Conservation (phyloP, 2,888 invertebrate genomes). For the Phragmatobia fuliginosa region DNA sequence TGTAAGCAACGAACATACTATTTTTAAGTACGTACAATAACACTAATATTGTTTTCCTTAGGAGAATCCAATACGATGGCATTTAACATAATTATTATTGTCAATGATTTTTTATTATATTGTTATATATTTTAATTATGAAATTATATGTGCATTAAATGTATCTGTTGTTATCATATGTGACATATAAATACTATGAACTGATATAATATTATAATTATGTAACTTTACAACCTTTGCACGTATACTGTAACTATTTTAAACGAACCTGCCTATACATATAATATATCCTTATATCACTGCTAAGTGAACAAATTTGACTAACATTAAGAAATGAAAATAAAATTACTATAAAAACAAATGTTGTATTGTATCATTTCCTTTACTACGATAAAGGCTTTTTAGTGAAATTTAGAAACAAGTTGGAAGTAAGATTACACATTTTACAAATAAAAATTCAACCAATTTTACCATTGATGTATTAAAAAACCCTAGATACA, state of each 20-base stretch:
- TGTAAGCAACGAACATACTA: slow-evolving; percentile 48
- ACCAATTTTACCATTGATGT: too few relatives aligned
- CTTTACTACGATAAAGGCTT: too few relatives aligned
- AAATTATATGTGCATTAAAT: slow-evolving; percentile 56
- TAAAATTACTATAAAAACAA: slow-evolving; percentile 31
- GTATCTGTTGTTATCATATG: slow-evolving; percentile 52
- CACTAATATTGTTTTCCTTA: slow-evolving; percentile 37
- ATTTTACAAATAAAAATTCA: too few relatives aligned
- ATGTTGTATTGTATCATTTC: slow-evolving; percentile 10
- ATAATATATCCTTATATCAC: slow-evolving; percentile 55
- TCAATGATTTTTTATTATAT: slow-evolving; percentile 40
- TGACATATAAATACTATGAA: slow-evolving; percentile 51
- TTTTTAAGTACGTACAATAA: slow-evolving; percentile 43
- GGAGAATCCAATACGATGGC: slow-evolving; percentile 47
- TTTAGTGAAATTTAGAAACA: too few relatives aligned
- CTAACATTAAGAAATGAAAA: slow-evolving; percentile 67
- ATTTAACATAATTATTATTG: slow-evolving; percentile 52
- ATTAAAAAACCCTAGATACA: too few relatives aligned
- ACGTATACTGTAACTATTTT: slow-evolving; percentile 39
- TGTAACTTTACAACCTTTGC: slow-evolving; percentile 32
- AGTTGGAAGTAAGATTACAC: too few relatives aligned
- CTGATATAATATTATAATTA: slow-evolving; percentile 51
- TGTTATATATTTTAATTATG: slow-evolving; percentile 48
- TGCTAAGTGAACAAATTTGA: slow-evolving; percentile 69
- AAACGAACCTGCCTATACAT: slow-evolving; percentile 45